Conservation (phyloP, 2,888 invertebrate genomes). For the Proisotoma minuta region DNA sequence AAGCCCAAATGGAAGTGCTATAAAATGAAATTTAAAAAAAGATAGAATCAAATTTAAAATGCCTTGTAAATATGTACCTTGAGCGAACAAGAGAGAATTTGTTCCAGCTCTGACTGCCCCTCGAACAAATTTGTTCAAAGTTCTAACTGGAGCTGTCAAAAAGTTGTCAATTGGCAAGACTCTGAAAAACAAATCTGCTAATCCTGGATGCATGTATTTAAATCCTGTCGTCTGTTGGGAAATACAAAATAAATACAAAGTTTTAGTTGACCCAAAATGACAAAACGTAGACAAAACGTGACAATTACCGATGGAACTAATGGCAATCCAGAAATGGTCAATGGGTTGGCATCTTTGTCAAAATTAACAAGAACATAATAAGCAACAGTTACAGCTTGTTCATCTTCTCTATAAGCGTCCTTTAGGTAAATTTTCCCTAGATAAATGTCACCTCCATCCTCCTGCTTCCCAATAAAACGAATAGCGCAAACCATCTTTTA, state of each 20-base stretch:
- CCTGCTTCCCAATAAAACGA: conserved; percentile 6
- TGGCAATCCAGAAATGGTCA: not conserved
- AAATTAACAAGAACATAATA: conserved; percentile 6
- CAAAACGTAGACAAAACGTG: not conserved
- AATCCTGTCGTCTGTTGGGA: not conserved
- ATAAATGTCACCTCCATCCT: conserved; percentile 12
- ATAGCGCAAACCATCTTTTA: not conserved
- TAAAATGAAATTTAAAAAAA: no score
- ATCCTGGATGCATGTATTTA: conserved; percentile 9
- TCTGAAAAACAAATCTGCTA: not conserved
- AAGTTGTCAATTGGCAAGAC: conserved; percentile 7
- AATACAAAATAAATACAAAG: not conserved
- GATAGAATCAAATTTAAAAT: no score
- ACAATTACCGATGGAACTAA: not conserved
- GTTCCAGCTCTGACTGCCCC: not conserved
- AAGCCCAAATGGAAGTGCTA: not conserved
- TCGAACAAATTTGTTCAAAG: not conserved
- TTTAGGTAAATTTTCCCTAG: conserved; percentile 2
- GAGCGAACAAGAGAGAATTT: not conserved
- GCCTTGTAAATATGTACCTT: not conserved
- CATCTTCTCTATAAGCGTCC: conserved; percentile 5
- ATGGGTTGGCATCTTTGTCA: not conserved
- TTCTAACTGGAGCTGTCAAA: conserved; percentile 2
- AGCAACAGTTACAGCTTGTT: conserved; percentile 2
- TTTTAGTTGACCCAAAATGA: not conserved